A percentile compares a stretch with the other conserved stretches of the same genome.
Conservation (phyloP, 2,888 invertebrate species). For the Mycalesis mineus region DNA sequence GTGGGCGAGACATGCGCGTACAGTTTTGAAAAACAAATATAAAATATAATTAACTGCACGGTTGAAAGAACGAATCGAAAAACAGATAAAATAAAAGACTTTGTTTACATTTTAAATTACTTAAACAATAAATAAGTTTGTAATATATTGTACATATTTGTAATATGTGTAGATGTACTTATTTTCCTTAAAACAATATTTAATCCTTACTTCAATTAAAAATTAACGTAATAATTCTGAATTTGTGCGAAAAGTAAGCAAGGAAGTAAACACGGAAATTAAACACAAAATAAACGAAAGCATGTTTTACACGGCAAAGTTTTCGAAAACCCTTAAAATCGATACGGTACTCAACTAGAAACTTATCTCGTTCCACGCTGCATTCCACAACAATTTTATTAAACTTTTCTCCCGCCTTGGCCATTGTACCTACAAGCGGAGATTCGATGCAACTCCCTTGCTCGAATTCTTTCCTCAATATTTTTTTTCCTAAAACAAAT, state of each 20-base stretch:
- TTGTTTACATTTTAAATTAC: too few species aligned
- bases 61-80: too few species aligned
- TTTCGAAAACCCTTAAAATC: conserved; percentile 39
- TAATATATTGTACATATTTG: too few species aligned
- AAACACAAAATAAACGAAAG: conserved; percentile 7
- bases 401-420: conserved; percentile 59
- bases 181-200: too few species aligned
- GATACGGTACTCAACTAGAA: conserved; percentile 53
- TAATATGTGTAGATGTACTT: too few species aligned
- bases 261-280: background rate
- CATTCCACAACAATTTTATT: conserved; percentile 73
- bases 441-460: conserved; percentile 61
- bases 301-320: conserved; percentile 24
- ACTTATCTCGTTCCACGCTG: conserved; percentile 64
- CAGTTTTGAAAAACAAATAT: too few species aligned
- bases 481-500: conserved; percentile 69
- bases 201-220: too few species aligned
- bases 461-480: conserved; percentile 63
- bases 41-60: too few species aligned
- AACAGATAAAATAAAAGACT: too few species aligned
- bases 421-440: conserved; percentile 43
- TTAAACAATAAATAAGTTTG: too few species aligned
- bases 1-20: too few species aligned
- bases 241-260: background rate
- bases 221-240: too few species aligned